Base-by-base conservation (phyloP, 2,888 invertebrate genomes). In the Abrostola tripartita region DNA sequence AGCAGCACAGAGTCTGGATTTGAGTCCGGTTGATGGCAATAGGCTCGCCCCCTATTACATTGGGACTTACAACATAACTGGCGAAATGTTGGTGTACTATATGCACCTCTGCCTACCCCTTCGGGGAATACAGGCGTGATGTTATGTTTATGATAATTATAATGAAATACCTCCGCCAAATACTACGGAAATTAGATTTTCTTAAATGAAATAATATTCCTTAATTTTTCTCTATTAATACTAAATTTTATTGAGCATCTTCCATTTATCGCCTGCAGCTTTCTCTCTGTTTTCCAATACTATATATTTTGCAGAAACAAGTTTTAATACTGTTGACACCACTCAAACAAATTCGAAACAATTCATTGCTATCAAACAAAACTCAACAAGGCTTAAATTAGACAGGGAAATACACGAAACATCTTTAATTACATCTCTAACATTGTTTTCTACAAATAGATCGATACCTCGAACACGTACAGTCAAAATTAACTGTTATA, bases 401-500 rank as follows among this genome's bases (percentile, higher is more conserved):
- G 66, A 69, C 51, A 40, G 64, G 73, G 65, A 74, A 68, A 74
- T 78, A 71, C 70, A 74, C 71, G 74, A 78, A 76, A 77, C 76
- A 71, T 78, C 65, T 83, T 81, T 84, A 85, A 85, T 82, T 82
- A 86, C 83, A 78, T 76, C 74, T 75, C 76, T 67, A 73, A 77
- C 81, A 81, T 74, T 83, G 80, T 85, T 82, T 78, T 74, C 85
- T 83, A 74, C 81, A 83, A 86, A 86, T 85, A 86, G 83, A 88
- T 87, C 85, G 81, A 87, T 85, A 79, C 81, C 73, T 76, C 61
- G 44, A 58, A 70, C 74, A 81, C 76, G 11, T 54, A 63, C 24
- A 57, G 36, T 37, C 47, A 62, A 66, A 70, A 50, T 24, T 1
- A 35, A 59, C 65, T 38, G 51, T 78, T 56, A 6, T 0, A 0